phyloP scores from a whole-genome alignment of 2,888 invertebrate species.

The Megalurothrips usitatus region DNA sequence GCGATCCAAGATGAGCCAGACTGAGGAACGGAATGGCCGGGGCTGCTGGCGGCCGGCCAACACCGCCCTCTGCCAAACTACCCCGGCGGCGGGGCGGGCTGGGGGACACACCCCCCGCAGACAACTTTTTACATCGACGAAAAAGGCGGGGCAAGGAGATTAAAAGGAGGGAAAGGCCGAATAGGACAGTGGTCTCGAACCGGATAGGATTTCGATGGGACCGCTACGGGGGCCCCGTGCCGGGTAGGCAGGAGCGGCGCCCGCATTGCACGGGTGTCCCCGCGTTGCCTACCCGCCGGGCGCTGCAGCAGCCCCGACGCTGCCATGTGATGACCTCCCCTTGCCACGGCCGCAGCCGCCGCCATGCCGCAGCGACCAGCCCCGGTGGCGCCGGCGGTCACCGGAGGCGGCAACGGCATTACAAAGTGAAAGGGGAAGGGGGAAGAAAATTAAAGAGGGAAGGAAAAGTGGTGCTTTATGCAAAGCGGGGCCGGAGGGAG shows the following conservation, averaged over 20 bases:
- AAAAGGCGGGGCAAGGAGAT: too few relatives aligned
- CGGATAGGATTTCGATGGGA: too few relatives aligned
- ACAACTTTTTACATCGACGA: neutral
- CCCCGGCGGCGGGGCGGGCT: neutral
- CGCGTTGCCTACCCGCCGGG: too few relatives aligned
- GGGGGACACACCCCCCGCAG: neutral
- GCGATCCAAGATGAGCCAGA: neutral
- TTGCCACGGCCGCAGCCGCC: neutral
- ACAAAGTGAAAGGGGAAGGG: slow-evolving; percentile 17
- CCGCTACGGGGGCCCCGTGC: neutral
- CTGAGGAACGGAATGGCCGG: neutral
- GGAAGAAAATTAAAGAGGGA: slow-evolving; percentile 4
- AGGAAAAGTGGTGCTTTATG: slow-evolving; percentile 25
- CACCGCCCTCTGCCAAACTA: neutral
- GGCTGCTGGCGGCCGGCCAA: neutral
- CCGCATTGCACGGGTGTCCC: too few relatives aligned
- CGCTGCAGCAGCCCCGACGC: neutral
- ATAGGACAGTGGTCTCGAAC: too few relatives aligned
- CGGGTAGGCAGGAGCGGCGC: neutral
- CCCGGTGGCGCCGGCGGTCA: neutral
- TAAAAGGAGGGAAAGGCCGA: too few relatives aligned
- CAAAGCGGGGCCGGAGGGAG: neutral
- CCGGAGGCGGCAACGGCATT: slow-evolving; percentile 10
- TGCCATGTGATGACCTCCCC: too few relatives aligned
- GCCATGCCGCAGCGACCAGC: neutral